Base-by-base conservation (phyloP, 2,113 vertebrate species). In the Romanogobio albipinnatus region DNA sequence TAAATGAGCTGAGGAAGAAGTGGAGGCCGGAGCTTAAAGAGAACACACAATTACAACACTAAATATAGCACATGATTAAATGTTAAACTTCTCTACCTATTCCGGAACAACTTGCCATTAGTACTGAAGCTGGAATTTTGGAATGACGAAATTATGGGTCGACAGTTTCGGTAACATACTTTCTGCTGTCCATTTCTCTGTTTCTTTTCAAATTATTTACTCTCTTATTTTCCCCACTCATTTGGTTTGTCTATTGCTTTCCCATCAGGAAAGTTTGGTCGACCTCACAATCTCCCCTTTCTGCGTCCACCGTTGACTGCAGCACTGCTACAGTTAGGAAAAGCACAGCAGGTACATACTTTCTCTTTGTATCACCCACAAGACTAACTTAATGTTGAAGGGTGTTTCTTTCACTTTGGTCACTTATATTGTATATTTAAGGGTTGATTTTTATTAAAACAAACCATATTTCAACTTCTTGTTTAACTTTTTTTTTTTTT, bases 261-360 rank as follows among this genome's bases (percentile, higher is more conserved):
- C 43, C 14, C 64, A 11, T 73, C 33, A 96, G 91, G 96, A 89
- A 96, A 97, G 91, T 95, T 96, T 75, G 97, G 97, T 83, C 92
- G 94, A 85, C 93, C 96, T 87, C 91, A 93, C 85, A 93, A 90
- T 91, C 92, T 97, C 84, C 97, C 96, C 19, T 96, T 98, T 88
- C 91, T 98, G 70, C 91, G 94, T 71, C 96, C 96, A 33, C 94
- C 96, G 19, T 92, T 97, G 84, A 95, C 95, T 80, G 88, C 97
- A 15, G 96, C 97, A 1, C 94, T 99, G 89, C 89, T 98, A 76
- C 97, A 96, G 84, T 70, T 98, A 92, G 97, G 96, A 89, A 97
- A 97, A 95, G 94, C 96, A 56, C 96, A 97, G 89, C 98, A 98
- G 97, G 97, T 99, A 91, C 4, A 43, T 26, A 2, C 53, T 81